phyloP scores from a whole-genome alignment of 2,113 vertebrate genomes.

The Neoarius graeffei region DNA sequence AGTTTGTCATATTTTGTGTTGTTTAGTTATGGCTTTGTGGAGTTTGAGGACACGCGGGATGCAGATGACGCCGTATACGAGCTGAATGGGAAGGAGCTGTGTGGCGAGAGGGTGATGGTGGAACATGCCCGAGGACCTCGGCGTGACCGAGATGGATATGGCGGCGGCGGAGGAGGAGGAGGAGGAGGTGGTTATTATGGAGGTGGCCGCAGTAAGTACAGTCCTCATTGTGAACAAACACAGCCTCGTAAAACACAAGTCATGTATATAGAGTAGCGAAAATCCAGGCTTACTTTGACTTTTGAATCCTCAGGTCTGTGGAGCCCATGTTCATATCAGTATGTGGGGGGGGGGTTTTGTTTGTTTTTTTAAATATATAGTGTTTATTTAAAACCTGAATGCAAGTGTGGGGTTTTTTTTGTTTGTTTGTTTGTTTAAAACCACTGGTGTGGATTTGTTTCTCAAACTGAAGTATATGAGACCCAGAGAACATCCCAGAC shows the following conservation, averaged over 20 bases:
- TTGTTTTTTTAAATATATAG: neutral
- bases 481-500: neutral
- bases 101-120: constrained; percentile 91
- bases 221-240: constrained; percentile 60
- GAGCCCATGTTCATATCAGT: neutral
- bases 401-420: neutral
- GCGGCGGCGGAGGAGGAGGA: constrained; percentile 78
- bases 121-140: constrained; percentile 91
- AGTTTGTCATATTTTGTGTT: neutral
- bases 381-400: neutral
- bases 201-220: constrained; percentile 90
- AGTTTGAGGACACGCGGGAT: constrained; percentile 92
- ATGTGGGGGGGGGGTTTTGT: no score
- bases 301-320: neutral
- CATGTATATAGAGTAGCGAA: neutral
- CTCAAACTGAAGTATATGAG: neutral
- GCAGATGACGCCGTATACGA: constrained; percentile 94
- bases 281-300: neutral
- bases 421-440: no score
- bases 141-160: constrained; percentile 83
- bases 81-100: constrained; percentile 92
- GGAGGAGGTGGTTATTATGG: constrained; percentile 69
- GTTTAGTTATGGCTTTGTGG: constrained; percentile 89
- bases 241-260: neutral
- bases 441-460: neutral